phyloP scores from a whole-genome alignment of 2,113 vertebrate species.

The Elanus axillaris region DNA sequence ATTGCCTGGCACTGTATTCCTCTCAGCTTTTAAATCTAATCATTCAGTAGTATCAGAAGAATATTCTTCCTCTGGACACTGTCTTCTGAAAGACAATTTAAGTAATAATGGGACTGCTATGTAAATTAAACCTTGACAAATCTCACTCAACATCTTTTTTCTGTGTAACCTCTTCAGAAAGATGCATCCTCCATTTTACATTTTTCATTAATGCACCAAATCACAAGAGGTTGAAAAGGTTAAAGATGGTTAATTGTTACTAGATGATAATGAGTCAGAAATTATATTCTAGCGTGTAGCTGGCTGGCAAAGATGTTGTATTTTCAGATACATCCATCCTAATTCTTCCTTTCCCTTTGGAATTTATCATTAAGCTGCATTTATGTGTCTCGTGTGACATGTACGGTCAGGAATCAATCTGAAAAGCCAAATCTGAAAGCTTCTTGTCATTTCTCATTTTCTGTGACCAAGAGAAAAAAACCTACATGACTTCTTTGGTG shows the following conservation, averaged over 20 bases:
- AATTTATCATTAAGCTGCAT: constrained; percentile 11
- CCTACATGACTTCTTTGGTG: neutral
- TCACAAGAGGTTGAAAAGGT: constrained; percentile 57
- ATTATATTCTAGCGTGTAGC: neutral
- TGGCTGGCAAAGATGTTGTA: neutral
- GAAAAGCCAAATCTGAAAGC: constrained; percentile 12
- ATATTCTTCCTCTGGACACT: neutral
- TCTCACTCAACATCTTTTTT: neutral
- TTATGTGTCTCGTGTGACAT: neutral
- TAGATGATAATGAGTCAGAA: constrained; percentile 50
- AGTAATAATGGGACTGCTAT: neutral
- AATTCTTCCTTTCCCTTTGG: neutral
- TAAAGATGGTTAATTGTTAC: constrained; percentile 66
- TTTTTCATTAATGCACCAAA: constrained; percentile 50
- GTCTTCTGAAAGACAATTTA: neutral
- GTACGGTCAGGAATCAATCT: neutral
- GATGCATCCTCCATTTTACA: neutral
- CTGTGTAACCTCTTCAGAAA: neutral
- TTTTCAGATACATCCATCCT: neutral
- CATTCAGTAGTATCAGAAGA: neutral
- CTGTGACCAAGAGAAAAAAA: neutral
- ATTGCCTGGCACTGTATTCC: neutral
- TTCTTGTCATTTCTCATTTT: constrained; percentile 13
- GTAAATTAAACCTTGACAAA: constrained; percentile 14
- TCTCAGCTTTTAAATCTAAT: neutral